Base-by-base conservation (phyloP, 1,140 invertebrate genomes). In the Drosophila persimilis region DNA sequence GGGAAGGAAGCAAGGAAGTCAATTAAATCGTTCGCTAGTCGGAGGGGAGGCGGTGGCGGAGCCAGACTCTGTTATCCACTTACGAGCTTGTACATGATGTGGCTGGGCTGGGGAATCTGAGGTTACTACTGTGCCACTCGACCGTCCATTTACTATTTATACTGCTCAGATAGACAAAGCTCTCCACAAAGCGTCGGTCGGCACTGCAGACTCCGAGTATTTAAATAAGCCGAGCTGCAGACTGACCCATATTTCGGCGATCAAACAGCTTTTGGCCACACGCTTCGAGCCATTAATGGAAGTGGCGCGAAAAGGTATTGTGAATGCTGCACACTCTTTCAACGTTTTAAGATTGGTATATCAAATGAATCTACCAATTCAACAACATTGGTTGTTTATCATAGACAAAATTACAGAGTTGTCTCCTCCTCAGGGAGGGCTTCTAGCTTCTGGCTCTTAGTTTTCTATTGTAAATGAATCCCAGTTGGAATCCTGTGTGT, bases 81-180 rank as follows among this genome's bases (percentile, higher is more conserved):
- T 73, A 83, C 84, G 62, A 83, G 64, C 73, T 80, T 86, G 64
- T 58, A 81, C 80, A 88, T 88, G 56, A 39, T 73, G 80, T 58
- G 55, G 71, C 39, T 57, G 55, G 63, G 58, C 26, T 52, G 70
- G 52, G 29, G 46, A 50, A 54, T 57, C 41, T 39, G 51, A 48
- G 51, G 65, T 73, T 78, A 78, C 55, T 78, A 65, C 59, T 70
- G 29, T 60, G 46, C 17, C 15, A 51, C 31, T 44, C 41, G 60
- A 26, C 50, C 45, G 54, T 46, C 15, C 61, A 51, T 71, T 71
- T 67, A 71, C 61, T 80, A 84, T 83, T 79, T 84, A 84, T 83
- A 85, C 51, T 60, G 52, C 6, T 63, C 55, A 20, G 69, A 66
- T 47, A 35, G 66, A 13, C 66, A 59, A 45, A 55, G 31, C 31